phyloP scores from a whole-genome alignment of 2,113 vertebrate species.

The Atherinomorus stipes region DNA sequence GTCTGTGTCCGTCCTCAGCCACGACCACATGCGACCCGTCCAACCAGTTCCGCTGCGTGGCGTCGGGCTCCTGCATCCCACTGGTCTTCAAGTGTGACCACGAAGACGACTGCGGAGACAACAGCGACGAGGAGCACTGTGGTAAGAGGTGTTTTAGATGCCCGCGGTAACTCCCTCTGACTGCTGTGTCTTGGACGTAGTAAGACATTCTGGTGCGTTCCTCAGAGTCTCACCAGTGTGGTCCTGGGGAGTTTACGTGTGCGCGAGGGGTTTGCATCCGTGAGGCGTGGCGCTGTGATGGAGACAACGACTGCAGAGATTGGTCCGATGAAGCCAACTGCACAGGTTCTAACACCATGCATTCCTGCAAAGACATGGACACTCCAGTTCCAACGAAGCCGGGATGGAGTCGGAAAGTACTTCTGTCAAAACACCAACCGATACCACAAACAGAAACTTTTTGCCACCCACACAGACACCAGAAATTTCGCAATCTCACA shows the following conservation, averaged over 20 bases:
- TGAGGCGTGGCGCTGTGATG: constrained; percentile 94
- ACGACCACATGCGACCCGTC: constrained; percentile 90
- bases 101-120: constrained; percentile 97
- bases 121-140: constrained; percentile 95
- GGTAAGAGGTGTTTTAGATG: constrained; percentile 78
- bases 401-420: no score
- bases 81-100: constrained; percentile 98
- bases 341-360: constrained; percentile 77
- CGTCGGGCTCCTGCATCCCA: constrained; percentile 94
- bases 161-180: no score
- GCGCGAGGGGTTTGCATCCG: constrained; percentile 95
- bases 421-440: no score
- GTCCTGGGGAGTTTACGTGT: constrained; percentile 90
- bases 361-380: neutral
- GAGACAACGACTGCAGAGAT: constrained; percentile 97
- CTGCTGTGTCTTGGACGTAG: neutral
- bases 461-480: no score
- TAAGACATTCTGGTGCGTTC: neutral
- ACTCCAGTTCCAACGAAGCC: no score
- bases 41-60: constrained; percentile 93
- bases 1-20: constrained; percentile 75
- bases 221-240: constrained; percentile 92
- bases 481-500: no score
- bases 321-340: constrained; percentile 98
- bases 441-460: no score